Evolutionary conservation across 2,888 invertebrate species (phyloP).

Genomic region (Cataglyphis livida): DNA sequence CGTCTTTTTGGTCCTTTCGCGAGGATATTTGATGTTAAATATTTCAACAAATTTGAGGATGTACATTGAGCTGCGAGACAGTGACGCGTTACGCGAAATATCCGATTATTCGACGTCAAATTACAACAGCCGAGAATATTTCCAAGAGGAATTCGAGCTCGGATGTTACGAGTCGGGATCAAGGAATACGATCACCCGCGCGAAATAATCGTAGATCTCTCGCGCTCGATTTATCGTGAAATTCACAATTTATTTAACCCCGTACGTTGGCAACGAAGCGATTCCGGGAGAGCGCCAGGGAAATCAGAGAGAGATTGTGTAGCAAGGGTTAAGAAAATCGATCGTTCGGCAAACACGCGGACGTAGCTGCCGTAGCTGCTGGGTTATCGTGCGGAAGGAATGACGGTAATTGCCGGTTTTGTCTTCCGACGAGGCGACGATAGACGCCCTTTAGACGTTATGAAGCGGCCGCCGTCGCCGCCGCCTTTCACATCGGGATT

Average conservation of each 20-base stretch:
- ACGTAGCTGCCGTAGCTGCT: conserved; percentile 35
- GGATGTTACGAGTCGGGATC: conserved; percentile 23
- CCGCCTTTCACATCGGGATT: conserved; percentile 50
- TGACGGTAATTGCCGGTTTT: conserved; percentile 59
- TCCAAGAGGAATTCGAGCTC: conserved; percentile 37
- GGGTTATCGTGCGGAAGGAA: conserved; percentile 59
- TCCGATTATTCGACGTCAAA: conserved; percentile 26
- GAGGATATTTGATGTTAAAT: conserved; percentile 12
- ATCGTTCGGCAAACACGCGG: conserved; percentile 57
- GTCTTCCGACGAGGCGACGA: conserved; percentile 57
- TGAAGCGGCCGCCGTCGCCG: conserved; percentile 45
- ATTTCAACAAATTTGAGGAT: conserved; percentile 39
- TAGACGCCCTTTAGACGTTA: conserved; percentile 53
- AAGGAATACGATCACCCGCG: conserved; percentile 51
- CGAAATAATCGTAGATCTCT: conserved; percentile 58
- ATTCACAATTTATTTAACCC: conserved; percentile 58
- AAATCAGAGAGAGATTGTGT: conserved; percentile 45
- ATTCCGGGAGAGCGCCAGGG: not conserved
- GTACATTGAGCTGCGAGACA: conserved; percentile 14
- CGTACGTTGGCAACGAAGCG: conserved; percentile 26
- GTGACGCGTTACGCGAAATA: conserved; percentile 35
- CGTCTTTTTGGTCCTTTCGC: not conserved
- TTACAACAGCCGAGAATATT: conserved; percentile 48
- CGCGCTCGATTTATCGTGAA: conserved; percentile 60
- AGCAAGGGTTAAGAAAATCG: conserved; percentile 60